Evolutionary conservation across 2,888 invertebrate species (phyloP), one percentile per base, ranked within the genome.

Genomic region (Agonum fuliginosum): DNA sequence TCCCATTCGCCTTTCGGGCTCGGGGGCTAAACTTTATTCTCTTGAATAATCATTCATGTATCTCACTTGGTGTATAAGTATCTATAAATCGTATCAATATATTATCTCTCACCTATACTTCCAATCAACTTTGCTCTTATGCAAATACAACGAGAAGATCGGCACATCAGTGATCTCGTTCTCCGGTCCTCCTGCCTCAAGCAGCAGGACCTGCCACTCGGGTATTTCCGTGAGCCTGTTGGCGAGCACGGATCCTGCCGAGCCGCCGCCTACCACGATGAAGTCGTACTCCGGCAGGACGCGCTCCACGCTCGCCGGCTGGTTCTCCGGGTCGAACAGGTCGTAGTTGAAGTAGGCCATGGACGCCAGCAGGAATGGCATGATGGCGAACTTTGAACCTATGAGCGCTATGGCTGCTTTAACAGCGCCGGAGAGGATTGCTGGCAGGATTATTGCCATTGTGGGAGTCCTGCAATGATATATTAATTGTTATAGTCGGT

Each of bases 101-200:
- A 14, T 22, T 30, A 84, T 12, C 3, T 48, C 88, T 88, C 84
- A 93, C 92, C 93, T 90, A 87, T 95, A 97, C 83, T 95, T 95
- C 97, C 97, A 97, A 86, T 97, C 97, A 83, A 96, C 85, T 88
- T 94, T 94, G 85, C 96, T 96, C 83, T 95, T 95, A 86, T 97
- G 97, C 83, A 97, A 89, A 86, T 95, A 97, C 54, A 96, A 85
- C 46, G 96, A 96, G n/a, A 96, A 86, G 65, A 95, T 89, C 0
- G 96, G 96, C 2, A 96, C 95, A 84, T 96, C 96, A 0, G 95
- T 93, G 62, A 95, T 93, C 83, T 95, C 95, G 0, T 94, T 95
- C 85, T 96, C 96, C 81, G 95, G 94, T 0, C 95, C 95, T 6
- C 96, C 96, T 0, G 96, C 96, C 85, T 96, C 96, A 51, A 96